A percentile compares a stretch with the other conserved stretches of the same genome.
phyloP scores from a whole-genome alignment of 1,140 invertebrate species.

The Aradophagus sp. region DNA sequence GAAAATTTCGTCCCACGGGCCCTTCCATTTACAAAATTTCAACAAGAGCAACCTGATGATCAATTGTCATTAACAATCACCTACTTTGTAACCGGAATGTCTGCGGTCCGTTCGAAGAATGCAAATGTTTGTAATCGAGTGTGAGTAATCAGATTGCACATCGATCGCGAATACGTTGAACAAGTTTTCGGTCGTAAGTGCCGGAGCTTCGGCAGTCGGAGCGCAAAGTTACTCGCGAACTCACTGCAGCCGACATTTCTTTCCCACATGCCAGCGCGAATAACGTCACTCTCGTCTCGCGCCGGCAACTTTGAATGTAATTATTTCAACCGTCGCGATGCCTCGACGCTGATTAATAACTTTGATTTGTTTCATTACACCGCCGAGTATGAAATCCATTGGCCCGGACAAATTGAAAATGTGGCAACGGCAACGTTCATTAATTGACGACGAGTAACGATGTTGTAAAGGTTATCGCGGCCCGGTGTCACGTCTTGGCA shows the following conservation, averaged over 20 bases:
- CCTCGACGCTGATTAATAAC: conserved; percentile 31
- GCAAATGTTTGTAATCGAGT: conserved; percentile 4
- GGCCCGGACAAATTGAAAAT: too few relatives aligned
- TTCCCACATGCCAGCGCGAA: conserved; percentile 30
- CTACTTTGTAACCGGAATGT: background rate
- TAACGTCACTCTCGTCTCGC: conserved; percentile 32
- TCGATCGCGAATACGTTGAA: conserved; percentile 10
- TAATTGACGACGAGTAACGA: too few relatives aligned
- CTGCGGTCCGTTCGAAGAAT: background rate
- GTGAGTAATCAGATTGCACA: conserved; percentile 25
- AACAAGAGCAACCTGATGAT: too few relatives aligned
- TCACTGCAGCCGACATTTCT: conserved; percentile 37
- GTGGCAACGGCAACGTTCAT: too few relatives aligned
- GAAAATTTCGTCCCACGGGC: too few relatives aligned
- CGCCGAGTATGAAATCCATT: too few relatives aligned
- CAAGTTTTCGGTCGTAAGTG: conserved; percentile 33
- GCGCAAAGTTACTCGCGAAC: conserved; percentile 34
- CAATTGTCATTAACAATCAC: too few relatives aligned
- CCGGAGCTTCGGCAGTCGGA: conserved; percentile 39
- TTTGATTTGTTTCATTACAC: conserved; percentile 2
- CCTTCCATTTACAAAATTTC: too few relatives aligned
- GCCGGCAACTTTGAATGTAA: conserved; percentile 29
- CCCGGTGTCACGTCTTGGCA: too few relatives aligned
- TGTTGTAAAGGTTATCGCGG: too few relatives aligned
- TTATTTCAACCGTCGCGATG: conserved; percentile 29